Conservation (phyloP, 2,113 vertebrate species). For the Zosterops borbonicus region DNA sequence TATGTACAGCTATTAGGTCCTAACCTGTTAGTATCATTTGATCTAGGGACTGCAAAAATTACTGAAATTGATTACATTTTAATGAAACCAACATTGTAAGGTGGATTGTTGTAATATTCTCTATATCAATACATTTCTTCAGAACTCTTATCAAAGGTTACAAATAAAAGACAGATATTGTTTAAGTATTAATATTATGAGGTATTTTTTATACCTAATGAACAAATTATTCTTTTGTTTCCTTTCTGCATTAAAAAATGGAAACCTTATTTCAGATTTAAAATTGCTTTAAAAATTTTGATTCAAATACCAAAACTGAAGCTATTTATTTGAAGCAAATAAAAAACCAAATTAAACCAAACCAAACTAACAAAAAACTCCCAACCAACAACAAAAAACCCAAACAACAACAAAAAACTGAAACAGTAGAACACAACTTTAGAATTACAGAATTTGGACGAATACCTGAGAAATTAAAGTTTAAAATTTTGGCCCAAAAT, state of each 20-base stretch:
- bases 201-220: not conserved
- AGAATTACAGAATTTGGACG: not conserved
- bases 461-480: not conserved
- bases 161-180: not conserved
- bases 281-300: not conserved
- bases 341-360: not conserved
- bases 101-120: not conserved
- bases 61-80: not conserved
- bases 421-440: not conserved
- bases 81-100: not conserved
- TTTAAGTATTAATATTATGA: not conserved
- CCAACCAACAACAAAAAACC: not conserved
- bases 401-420: not conserved
- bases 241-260: not conserved
- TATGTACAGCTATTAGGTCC: not conserved
- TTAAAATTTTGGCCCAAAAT: not conserved
- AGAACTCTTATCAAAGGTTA: not conserved
- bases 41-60: not conserved
- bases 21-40: not conserved
- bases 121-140: not conserved
- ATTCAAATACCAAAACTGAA: not conserved
- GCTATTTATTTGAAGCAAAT: not conserved
- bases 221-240: not conserved
- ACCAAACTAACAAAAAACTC: not conserved
- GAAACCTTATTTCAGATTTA: not conserved